phyloP scores from a whole-genome alignment of 2,113 vertebrate genomes.

The Lota lota region DNA sequence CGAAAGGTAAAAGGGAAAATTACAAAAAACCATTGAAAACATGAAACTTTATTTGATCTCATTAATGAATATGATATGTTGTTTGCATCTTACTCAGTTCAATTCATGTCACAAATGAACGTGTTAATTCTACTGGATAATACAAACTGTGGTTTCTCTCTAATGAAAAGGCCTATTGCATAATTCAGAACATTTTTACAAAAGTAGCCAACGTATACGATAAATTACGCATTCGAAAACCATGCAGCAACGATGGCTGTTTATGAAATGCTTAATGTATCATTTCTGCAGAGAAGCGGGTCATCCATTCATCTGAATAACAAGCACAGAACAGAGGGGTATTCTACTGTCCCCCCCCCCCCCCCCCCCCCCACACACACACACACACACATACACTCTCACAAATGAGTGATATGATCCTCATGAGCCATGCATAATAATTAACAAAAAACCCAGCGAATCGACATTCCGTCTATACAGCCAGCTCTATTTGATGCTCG shows the following conservation, averaged over 20 bases:
- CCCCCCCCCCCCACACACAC: too few species aligned
- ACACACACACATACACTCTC: not conserved
- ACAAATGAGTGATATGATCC: not conserved
- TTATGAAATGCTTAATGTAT: not conserved
- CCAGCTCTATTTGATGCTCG: conserved; percentile 38
- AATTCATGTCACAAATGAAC: not conserved
- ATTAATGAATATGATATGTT: not conserved
- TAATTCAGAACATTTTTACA: not conserved
- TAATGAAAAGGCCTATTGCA: not conserved
- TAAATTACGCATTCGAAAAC: not conserved
- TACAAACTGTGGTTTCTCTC: not conserved
- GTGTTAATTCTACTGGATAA: not conserved
- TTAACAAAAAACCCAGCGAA: conserved; percentile 15
- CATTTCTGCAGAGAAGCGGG: conserved; percentile 3
- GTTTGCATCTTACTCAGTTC: not conserved
- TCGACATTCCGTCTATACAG: conserved; percentile 18
- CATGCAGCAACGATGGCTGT: not conserved
- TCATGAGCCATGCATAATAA: not conserved
- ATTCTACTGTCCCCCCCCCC: not conserved
- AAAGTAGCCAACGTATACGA: not conserved
- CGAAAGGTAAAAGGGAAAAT: not conserved
- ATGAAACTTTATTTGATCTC: not conserved
- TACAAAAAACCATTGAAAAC: not conserved
- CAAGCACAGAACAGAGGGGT: not conserved
- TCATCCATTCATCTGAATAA: conserved; percentile 19